Evolutionary conservation across 2,113 vertebrate genomes (phyloP).

Genomic region (Merops nubicus): DNA sequence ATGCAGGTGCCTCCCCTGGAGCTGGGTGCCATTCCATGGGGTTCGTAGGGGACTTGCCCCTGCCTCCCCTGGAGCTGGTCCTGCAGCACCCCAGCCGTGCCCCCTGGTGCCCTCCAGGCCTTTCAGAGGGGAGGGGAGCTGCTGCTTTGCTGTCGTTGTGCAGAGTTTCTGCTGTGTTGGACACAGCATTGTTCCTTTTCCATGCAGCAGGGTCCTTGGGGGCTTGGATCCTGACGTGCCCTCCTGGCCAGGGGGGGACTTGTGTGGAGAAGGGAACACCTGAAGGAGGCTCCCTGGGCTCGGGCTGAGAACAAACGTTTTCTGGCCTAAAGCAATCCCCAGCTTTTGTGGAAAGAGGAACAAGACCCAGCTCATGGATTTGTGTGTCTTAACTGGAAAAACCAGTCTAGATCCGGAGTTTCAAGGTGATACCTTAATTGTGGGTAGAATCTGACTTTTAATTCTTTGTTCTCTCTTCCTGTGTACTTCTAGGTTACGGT

Average conservation of each 20-base stretch:
- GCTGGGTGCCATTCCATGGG: neutral
- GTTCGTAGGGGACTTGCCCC: neutral
- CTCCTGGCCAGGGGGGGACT: neutral
- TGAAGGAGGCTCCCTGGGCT: neutral
- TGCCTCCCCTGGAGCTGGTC: neutral
- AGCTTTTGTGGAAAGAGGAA: neutral
- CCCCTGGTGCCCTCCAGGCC: neutral
- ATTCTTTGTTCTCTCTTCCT: neutral
- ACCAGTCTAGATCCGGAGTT: neutral
- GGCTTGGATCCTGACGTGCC: no score
- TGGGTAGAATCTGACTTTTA: neutral
- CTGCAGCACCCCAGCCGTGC: rapidly evolving
- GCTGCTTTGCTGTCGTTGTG: rapidly evolving
- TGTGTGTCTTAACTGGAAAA: neutral
- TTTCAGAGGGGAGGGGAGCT: neutral
- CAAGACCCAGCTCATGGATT: neutral
- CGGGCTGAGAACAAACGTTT: neutral
- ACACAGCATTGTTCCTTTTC: neutral
- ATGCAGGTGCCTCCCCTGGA: no score
- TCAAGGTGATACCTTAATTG: neutral
- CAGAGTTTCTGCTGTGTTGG: neutral
- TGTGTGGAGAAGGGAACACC: neutral
- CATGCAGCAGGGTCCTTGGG: neutral
- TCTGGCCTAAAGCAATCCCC: neutral
- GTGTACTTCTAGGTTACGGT: conserved; percentile 81